Conservation (phyloP, 2,888 invertebrate species). For the Nemotelus pantherinus region DNA sequence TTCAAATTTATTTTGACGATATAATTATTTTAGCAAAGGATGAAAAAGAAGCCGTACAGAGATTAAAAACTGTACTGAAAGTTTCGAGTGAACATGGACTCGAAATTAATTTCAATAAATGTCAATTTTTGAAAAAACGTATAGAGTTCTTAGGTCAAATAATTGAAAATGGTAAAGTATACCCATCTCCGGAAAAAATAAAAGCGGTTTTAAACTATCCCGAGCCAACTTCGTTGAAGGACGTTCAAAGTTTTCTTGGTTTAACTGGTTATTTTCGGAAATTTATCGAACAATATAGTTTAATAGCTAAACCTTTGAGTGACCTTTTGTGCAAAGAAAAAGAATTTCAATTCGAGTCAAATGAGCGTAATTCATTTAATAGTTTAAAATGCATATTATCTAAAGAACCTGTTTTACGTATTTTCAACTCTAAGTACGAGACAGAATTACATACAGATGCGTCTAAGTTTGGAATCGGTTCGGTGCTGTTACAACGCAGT, state of each 20-base stretch:
- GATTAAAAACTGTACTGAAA: constrained; percentile 29
- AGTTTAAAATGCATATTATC: constrained; percentile 21
- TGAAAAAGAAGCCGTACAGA: constrained; percentile 5
- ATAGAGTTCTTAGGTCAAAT: constrained; percentile 55
- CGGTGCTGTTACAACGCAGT: constrained; percentile 50
- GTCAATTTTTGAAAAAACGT: constrained; percentile 32
- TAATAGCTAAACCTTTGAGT: constrained; percentile 56
- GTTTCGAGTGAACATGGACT: constrained; percentile 43
- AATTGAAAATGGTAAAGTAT: too few relatives aligned
- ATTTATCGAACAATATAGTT: constrained; percentile 56
- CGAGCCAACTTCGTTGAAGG: constrained; percentile 52
- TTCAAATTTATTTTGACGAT: constrained; percentile 46
- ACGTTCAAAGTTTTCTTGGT: constrained; percentile 57
- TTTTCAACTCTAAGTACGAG: constrained; percentile 48
- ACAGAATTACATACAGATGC: constrained; percentile 53
- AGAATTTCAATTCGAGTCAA: constrained; percentile 48
- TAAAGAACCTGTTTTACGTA: constrained; percentile 45
- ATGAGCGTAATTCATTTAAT: constrained; percentile 53
- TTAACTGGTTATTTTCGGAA: constrained; percentile 59
- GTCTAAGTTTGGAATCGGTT: constrained; percentile 51
- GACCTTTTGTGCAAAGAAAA: constrained; percentile 51
- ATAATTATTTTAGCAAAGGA: constrained; percentile 38
- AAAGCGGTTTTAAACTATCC: constrained; percentile 55
- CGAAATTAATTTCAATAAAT: constrained; percentile 52
- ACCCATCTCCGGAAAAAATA: constrained; percentile 54